Evolutionary conservation across 2,888 invertebrate genomes (phyloP).

Genomic region (Latrodectus hesperus): DNA sequence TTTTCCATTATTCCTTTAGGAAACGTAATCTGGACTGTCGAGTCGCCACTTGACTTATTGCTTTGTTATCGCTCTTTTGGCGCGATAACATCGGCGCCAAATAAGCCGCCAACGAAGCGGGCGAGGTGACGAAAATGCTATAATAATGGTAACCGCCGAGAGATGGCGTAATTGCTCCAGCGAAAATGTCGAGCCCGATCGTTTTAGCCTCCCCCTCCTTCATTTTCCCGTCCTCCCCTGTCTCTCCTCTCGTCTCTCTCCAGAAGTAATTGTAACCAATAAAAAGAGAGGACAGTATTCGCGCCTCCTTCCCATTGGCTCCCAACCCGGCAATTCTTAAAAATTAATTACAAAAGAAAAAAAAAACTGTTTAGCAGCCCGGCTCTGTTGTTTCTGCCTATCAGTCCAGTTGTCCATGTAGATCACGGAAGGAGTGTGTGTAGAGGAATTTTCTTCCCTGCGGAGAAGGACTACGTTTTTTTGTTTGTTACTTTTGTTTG

Average conservation of each 20-base stretch:
- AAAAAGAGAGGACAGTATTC: conserved; percentile 55
- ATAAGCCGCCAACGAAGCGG: conserved; percentile 6
- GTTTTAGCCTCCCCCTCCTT: conserved; percentile 33
- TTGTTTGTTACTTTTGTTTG: conserved; percentile 18
- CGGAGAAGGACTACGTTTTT: conserved; percentile 10
- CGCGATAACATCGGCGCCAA: conserved; percentile 23
- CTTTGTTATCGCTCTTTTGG: conserved; percentile 20
- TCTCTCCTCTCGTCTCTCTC: conserved; percentile 24
- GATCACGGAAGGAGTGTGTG: conserved; percentile 46
- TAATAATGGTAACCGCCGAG: conserved; percentile 63
- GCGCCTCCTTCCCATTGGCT: conserved; percentile 61
- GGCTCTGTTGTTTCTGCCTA: conserved; percentile 60
- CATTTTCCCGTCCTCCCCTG: background rate
- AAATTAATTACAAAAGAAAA: conserved; percentile 64
- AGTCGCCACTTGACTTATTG: background rate
- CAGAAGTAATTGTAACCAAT: conserved; percentile 68
- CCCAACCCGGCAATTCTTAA: conserved; percentile 50
- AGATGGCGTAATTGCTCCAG: conserved; percentile 66
- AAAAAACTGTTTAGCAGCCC: conserved; percentile 34
- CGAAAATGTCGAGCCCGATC: conserved; percentile 42
- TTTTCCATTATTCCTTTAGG: too few species aligned
- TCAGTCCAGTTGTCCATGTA: conserved; percentile 65
- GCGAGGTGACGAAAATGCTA: conserved; percentile 51
- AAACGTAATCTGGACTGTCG: too few species aligned
- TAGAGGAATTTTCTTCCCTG: conserved; percentile 47